Evolutionary conservation across 2,797 vertebrate genomes (phyloP).

Genomic region (Typhlichthys subterraneus): DNA sequence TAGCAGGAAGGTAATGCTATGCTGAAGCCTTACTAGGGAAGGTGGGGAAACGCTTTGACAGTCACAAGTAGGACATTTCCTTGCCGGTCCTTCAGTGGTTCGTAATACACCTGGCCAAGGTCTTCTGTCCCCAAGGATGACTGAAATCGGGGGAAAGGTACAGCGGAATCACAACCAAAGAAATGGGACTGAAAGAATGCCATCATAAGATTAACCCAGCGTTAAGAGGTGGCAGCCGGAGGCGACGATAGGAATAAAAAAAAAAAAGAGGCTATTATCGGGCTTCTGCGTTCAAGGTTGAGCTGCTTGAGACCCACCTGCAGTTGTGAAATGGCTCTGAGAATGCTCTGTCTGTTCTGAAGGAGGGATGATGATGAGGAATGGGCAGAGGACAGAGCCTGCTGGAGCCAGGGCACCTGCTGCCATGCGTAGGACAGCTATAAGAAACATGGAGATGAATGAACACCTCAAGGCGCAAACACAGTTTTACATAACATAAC

Average conservation of each 20-base stretch:
- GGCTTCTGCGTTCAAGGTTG: slow-evolving; percentile 33
- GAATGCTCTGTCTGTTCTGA: slow-evolving; percentile 80
- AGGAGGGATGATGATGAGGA: slow-evolving; percentile 81
- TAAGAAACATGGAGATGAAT: neutral
- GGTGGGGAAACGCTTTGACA: slow-evolving; percentile 65
- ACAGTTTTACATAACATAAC: neutral
- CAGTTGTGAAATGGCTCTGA: slow-evolving; percentile 78
- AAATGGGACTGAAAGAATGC: neutral
- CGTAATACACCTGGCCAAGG: slow-evolving; percentile 79
- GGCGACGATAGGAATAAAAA: neutral
- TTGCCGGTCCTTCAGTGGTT: slow-evolving; percentile 80
- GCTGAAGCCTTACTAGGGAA: slow-evolving; percentile 50
- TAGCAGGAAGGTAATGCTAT: neutral
- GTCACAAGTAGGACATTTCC: slow-evolving; percentile 81
- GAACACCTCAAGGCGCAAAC: neutral
- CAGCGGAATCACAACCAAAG: neutral
- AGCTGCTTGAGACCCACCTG: slow-evolving; percentile 71
- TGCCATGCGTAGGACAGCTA: slow-evolving; percentile 82
- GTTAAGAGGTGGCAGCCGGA: neutral
- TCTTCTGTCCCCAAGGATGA: slow-evolving; percentile 73
- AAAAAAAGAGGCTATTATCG: slow-evolving; percentile 40
- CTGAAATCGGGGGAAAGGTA: slow-evolving; percentile 41
- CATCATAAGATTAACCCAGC: no score
- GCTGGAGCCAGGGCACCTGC: slow-evolving; percentile 78
- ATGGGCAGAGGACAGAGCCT: slow-evolving; percentile 72